These are phyloP conservation scores for Macroramphosus scolopax DNA, from an alignment of 2,797 vertebrate genomes.

Conservation along the genomic window DNA sequence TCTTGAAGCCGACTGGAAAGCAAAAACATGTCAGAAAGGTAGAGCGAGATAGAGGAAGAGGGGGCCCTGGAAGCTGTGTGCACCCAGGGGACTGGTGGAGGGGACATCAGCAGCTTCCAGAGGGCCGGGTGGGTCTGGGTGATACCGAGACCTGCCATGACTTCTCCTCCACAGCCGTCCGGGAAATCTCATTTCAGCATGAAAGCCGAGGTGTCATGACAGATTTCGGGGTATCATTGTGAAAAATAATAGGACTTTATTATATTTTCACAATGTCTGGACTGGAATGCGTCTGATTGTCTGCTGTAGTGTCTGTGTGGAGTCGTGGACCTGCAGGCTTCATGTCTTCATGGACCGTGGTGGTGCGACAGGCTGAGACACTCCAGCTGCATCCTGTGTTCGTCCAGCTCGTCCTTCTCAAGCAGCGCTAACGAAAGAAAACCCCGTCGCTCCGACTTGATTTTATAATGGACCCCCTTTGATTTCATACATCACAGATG, in stretches of 20 bases:
- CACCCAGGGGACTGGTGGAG: constrained; percentile 22
- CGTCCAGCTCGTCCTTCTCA: not conserved
- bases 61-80: constrained; percentile 70
- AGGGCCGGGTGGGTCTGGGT: constrained; percentile 28
- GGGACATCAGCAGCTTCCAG: constrained; percentile 73
- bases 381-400: not conserved
- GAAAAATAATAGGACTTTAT: constrained; percentile 69
- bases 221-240: constrained; percentile 50
- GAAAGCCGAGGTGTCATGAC: constrained; percentile 37
- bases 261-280: constrained; percentile 71
- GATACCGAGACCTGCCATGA: constrained; percentile 46
- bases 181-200: constrained; percentile 2
- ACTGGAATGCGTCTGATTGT: constrained; percentile 26
- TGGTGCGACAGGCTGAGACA: not conserved
- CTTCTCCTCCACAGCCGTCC: constrained; percentile 14
- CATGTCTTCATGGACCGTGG: too few relatives aligned
- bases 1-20: constrained; percentile 69
- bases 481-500: too few relatives aligned
- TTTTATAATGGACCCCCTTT: not conserved
- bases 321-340: not conserved
- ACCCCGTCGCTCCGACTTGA: not conserved
- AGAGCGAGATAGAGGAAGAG: constrained; percentile 59
- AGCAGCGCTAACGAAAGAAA: not conserved
- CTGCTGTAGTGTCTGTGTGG: too few relatives aligned
- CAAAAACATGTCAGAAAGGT: constrained; percentile 53